A percentile compares a stretch with the other conserved stretches of the same genome.
phyloP scores from a whole-genome alignment of 2,797 vertebrate genomes.

The Acipenser oxyrinchus region DNA sequence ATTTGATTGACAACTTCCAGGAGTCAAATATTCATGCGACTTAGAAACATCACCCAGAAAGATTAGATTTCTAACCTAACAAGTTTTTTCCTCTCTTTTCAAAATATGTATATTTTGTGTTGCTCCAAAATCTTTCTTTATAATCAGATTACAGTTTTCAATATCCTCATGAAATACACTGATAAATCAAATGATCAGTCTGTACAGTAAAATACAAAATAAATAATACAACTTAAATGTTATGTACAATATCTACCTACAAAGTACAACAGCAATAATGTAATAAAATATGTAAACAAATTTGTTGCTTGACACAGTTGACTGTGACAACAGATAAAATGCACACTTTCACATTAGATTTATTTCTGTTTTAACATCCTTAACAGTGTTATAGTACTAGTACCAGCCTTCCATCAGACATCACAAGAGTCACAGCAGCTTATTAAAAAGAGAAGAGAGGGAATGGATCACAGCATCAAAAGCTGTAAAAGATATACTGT shows the following conservation, averaged over 20 bases:
- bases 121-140: constrained; percentile 38
- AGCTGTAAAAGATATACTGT: constrained; percentile 5
- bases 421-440: constrained; percentile 30
- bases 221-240: constrained; percentile 58
- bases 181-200: constrained; percentile 43
- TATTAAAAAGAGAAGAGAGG: constrained; percentile 12
- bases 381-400: constrained; percentile 30
- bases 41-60: constrained; percentile 72
- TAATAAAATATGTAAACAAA: constrained; percentile 67
- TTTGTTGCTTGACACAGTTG: constrained; percentile 63
- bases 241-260: constrained; percentile 57
- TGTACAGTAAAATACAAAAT: constrained; percentile 54
- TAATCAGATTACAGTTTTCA: constrained; percentile 49
- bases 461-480: constrained; percentile 19
- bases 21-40: constrained; percentile 81
- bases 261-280: constrained; percentile 57
- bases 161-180: constrained; percentile 45
- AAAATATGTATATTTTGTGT: constrained; percentile 40
- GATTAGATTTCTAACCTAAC: constrained; percentile 79
- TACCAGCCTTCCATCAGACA: constrained; percentile 30
- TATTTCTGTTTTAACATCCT: constrained; percentile 26
- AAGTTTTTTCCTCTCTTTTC: constrained; percentile 65
- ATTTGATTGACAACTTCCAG: constrained; percentile 62
- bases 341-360: constrained; percentile 40
- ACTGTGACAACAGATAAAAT: constrained; percentile 65